A percentile compares a stretch with the other conserved stretches of the same genome.
These are phyloP conservation scores for Takifugu rubripes DNA, from an alignment of 2,797 vertebrate species.

Conservation along the genomic window DNA sequence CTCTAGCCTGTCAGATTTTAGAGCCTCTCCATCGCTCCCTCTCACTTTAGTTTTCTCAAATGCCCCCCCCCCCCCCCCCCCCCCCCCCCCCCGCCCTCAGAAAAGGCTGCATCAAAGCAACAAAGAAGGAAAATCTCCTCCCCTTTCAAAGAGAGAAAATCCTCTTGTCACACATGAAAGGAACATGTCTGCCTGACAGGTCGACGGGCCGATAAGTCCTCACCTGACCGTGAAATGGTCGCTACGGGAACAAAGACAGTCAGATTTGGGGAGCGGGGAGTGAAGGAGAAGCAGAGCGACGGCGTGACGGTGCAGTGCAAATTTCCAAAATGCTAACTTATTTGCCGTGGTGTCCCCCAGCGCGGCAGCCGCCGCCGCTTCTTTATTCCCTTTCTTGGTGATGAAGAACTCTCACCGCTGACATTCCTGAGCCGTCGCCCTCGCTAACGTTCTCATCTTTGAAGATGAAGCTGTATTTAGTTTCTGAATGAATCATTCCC, in stretches of 20 bases:
- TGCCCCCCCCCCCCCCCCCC: background rate
- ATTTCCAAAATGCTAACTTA: background rate
- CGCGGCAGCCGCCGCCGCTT: slow-evolving; percentile 7
- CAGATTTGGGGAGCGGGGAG: slow-evolving; percentile 11
- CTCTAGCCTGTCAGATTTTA: slow-evolving; percentile 61
- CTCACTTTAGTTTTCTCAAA: slow-evolving; percentile 4
- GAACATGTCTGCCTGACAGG: slow-evolving; percentile 32
- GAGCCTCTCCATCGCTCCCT: slow-evolving; percentile 55
- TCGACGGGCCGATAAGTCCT: slow-evolving; percentile 42
- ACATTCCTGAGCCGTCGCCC: slow-evolving; percentile 33
- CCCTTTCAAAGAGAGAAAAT: slow-evolving; percentile 44
- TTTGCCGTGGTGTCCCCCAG: slow-evolving; percentile 8
- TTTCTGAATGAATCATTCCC: slow-evolving; percentile 50
- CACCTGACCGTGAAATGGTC: slow-evolving; percentile 28
- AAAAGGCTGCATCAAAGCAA: slow-evolving; percentile 33
- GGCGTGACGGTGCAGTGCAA: slow-evolving; percentile 8
- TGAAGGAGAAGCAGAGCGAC: background rate
- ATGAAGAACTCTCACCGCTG: background rate
- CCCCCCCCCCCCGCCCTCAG: background rate
- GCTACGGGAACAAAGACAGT: slow-evolving; percentile 1
- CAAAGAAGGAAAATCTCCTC: slow-evolving; percentile 41
- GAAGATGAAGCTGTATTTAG: slow-evolving; percentile 42
- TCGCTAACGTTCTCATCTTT: slow-evolving; percentile 35
- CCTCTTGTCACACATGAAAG: slow-evolving; percentile 52
- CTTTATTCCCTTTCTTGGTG: slow-evolving; percentile 14